Percentiles rank a stretch among this genome's conserved stretches.
Evolutionary conservation across 1,140 invertebrate genomes (phyloP).

Genomic region (Polypedilum vanderplanki): DNA sequence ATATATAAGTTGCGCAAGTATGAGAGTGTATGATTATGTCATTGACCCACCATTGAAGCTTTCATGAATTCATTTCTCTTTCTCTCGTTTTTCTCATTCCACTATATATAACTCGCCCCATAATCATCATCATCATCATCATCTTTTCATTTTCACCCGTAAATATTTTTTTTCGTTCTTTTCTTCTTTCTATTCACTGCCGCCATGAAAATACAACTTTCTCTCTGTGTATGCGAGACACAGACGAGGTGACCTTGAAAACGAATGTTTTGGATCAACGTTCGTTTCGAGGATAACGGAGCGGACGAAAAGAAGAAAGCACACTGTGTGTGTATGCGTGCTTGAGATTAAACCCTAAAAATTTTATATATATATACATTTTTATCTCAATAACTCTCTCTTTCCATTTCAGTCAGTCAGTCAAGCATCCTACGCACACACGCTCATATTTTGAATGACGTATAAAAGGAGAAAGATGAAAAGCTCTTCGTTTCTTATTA

Average conservation of each 20-base stretch:
- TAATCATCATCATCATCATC: no score
- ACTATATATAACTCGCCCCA: no score
- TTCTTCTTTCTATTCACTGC: not conserved
- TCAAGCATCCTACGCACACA: no score
- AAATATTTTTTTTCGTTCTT: not conserved
- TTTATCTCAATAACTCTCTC: not conserved
- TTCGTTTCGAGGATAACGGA: slow-evolving; percentile 10
- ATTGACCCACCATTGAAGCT: not conserved
- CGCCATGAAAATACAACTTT: slow-evolving; percentile 12
- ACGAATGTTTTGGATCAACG: not conserved
- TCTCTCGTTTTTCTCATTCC: not conserved
- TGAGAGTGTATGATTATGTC: not conserved
- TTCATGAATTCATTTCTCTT: slow-evolving; percentile 3
- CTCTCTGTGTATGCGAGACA: not conserved
- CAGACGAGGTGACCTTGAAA: slow-evolving; percentile 16
- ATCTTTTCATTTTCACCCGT: slow-evolving; percentile 10
- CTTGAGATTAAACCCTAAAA: not conserved
- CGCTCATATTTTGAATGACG: not conserved
- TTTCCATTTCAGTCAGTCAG: not conserved
- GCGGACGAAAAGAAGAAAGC: not conserved
- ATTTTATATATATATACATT: not conserved
- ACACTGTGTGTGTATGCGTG: not conserved
- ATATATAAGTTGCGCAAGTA: not conserved
- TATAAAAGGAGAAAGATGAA: not conserved
- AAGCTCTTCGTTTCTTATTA: not conserved